These are phyloP conservation scores for Gopherus flavomarginatus DNA, from an alignment of 2,113 vertebrate species.

Conservation along the genomic window DNA sequence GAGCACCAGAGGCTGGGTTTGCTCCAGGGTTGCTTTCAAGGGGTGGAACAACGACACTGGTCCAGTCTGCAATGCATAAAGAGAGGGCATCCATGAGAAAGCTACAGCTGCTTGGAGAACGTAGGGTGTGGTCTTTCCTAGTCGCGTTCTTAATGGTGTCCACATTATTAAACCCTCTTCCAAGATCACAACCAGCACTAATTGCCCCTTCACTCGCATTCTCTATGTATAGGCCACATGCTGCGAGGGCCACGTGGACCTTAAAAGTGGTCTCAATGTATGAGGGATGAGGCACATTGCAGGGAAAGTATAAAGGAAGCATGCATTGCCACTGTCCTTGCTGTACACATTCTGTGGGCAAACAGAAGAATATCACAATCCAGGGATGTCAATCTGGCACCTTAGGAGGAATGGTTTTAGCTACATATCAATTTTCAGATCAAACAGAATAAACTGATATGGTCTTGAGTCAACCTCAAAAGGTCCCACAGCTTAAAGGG, in stretches of 20 bases:
- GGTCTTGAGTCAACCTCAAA: background rate
- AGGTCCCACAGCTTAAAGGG: background rate
- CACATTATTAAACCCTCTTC: background rate
- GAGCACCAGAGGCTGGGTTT: constrained; percentile 75
- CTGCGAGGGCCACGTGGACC: too few relatives aligned
- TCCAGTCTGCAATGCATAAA: constrained; percentile 73
- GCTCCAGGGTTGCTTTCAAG: constrained; percentile 85
- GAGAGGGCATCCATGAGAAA: background rate
- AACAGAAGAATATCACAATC: background rate
- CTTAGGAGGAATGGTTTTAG: background rate
- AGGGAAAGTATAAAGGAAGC: background rate
- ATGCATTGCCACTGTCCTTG: background rate
- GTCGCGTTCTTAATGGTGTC: rapidly evolving
- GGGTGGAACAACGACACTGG: constrained; percentile 83
- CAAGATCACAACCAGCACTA: background rate
- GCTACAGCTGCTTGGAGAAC: rapidly evolving
- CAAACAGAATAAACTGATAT: background rate
- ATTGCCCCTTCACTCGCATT: background rate
- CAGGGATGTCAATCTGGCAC: background rate
- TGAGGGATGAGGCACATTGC: background rate
- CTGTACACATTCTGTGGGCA: background rate
- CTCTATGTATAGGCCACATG: rapidly evolving
- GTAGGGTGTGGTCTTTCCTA: background rate
- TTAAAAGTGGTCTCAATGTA: background rate
- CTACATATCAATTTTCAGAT: background rate